phyloP scores from a whole-genome alignment of 2,888 invertebrate species.

The Heliconius charithonia region DNA sequence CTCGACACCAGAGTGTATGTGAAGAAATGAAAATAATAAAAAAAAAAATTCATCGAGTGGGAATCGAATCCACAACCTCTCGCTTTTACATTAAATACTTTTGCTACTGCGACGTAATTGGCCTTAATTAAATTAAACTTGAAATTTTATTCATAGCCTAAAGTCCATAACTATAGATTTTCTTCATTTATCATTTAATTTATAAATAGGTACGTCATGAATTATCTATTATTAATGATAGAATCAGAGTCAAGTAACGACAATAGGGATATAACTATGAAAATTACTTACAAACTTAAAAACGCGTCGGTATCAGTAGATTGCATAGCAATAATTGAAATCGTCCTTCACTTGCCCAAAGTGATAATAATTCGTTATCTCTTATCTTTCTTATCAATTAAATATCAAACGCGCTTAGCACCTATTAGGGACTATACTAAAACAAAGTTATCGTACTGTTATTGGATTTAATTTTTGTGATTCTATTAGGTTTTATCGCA shows the following conservation, averaged over 20 bases:
- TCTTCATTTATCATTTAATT: too few relatives aligned
- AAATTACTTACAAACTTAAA: neutral
- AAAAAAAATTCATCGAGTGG: too few relatives aligned
- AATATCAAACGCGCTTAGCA: neutral
- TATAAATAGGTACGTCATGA: neutral
- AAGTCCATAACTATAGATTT: neutral
- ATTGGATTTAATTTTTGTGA: too few relatives aligned
- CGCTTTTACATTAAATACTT: too few relatives aligned
- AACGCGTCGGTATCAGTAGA: neutral
- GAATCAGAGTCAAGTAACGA: neutral
- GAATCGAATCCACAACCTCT: too few relatives aligned
- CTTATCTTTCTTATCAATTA: neutral
- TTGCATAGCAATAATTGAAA: neutral
- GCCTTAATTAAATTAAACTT: neutral
- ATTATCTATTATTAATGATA: neutral
- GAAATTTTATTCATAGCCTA: neutral
- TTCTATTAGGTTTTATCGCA: too few relatives aligned
- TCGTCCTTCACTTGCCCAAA: constrained; percentile 5
- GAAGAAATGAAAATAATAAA: too few relatives aligned
- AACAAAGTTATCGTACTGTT: too few relatives aligned
- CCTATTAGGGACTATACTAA: neutral
- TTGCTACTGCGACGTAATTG: too few relatives aligned
- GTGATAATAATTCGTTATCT: neutral
- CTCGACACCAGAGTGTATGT: too few relatives aligned
- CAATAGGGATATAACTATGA: neutral